A percentile compares a stretch with the other conserved stretches of the same genome.
Conservation (phyloP, 1,140 invertebrate genomes). For the Triops cancriformis region DNA sequence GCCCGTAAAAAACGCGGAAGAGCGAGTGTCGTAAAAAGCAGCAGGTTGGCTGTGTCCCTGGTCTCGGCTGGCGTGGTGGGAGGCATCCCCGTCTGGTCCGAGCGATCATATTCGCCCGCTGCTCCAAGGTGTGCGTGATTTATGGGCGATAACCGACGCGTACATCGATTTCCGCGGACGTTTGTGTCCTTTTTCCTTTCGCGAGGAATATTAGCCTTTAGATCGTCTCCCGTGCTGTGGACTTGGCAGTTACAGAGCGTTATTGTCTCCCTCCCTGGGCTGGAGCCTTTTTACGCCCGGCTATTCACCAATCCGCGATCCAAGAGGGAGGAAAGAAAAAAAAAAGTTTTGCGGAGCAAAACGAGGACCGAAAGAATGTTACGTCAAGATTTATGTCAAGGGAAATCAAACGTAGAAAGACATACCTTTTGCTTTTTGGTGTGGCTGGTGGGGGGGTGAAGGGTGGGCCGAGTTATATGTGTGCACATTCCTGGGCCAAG, state of each 20-base stretch:
- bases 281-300: not conserved
- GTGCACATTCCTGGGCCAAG: too few relatives aligned
- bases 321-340: not conserved
- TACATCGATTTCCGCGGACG: not conserved
- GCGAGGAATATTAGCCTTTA: not conserved
- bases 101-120: not conserved
- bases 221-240: not conserved
- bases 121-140: not conserved
- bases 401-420: too few relatives aligned
- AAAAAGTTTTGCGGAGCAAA: not conserved
- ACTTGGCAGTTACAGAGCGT: not conserved
- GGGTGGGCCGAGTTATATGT: too few relatives aligned
- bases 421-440: too few relatives aligned
- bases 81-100: not conserved
- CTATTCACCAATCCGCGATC: not conserved
- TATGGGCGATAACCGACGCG: not conserved
- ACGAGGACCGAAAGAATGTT: too few relatives aligned
- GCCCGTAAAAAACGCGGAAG: not conserved
- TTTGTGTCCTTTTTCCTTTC: not conserved
- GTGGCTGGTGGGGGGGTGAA: too few relatives aligned
- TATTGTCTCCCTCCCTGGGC: not conserved
- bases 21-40: not conserved
- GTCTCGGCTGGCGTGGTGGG: not conserved
- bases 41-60: not conserved
- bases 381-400: too few relatives aligned